Evolutionary conservation across 2,113 vertebrate species (phyloP).

Genomic region (Leuciscus idus): DNA sequence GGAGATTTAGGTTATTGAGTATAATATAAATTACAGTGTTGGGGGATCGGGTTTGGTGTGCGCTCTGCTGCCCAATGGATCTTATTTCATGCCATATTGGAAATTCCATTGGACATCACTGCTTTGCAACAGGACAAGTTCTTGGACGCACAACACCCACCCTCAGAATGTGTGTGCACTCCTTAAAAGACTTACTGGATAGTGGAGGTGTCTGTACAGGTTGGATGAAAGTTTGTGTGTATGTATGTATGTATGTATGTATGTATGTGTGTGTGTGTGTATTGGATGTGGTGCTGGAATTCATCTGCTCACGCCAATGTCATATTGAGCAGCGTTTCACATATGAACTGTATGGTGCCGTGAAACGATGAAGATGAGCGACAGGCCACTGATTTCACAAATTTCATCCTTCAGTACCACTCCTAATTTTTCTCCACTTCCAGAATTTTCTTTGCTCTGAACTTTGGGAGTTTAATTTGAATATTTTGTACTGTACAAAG

Average conservation of each 20-base stretch:
- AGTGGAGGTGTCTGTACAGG: conserved; percentile 63
- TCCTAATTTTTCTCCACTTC: conserved; percentile 61
- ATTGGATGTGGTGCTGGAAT: conserved; percentile 65
- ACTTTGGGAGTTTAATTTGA: conserved; percentile 79
- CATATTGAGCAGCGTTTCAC: conserved; percentile 47
- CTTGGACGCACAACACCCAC: neutral
- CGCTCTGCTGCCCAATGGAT: conserved; percentile 47
- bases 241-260: conserved; percentile 65
- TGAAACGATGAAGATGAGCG: conserved; percentile 2
- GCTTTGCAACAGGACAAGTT: conserved; percentile 61
- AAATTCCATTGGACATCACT: conserved; percentile 61
- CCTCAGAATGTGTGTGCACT: conserved; percentile 67
- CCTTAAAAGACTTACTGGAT: conserved; percentile 71
- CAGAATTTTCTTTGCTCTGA: conserved; percentile 72
- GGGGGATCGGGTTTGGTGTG: conserved; percentile 28
- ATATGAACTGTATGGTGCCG: conserved; percentile 35
- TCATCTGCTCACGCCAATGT: conserved; percentile 63
- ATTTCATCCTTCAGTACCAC: conserved; percentile 31
- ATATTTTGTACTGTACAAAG: conserved; percentile 85
- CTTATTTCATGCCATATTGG: conserved; percentile 58
- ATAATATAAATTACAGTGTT: conserved; percentile 69
- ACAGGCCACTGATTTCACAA: conserved; percentile 21
- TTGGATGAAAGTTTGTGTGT: conserved; percentile 53
- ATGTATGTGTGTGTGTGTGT: conserved; percentile 67
- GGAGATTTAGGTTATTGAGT: conserved; percentile 54